Conservation (phyloP, 2,797 vertebrate genomes). For the Rousettus madagascariensis region DNA sequence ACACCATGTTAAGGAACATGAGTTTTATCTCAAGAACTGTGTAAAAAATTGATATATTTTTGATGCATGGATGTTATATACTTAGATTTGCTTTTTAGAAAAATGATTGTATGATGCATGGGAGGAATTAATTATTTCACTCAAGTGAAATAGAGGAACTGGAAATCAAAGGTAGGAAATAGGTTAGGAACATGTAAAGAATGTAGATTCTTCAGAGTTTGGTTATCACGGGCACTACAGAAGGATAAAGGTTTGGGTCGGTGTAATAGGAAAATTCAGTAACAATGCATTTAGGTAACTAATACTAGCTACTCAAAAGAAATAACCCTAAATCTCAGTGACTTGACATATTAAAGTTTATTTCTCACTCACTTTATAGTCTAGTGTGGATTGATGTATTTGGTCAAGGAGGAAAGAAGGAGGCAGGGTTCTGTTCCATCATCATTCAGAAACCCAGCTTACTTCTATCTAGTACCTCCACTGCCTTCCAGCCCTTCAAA, state of each 20-base stretch:
- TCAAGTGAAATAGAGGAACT: neutral
- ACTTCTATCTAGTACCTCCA: neutral
- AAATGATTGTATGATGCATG: neutral
- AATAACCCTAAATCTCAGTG: neutral
- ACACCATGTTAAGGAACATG: neutral
- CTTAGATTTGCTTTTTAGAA: neutral
- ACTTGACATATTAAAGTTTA: neutral
- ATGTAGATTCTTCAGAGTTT: neutral
- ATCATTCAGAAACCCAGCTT: neutral
- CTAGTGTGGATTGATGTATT: neutral
- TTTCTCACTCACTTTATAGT: neutral
- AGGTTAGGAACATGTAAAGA: neutral
- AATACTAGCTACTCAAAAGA: neutral
- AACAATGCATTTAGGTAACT: slow-evolving; percentile 12
- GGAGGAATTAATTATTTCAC: slow-evolving; percentile 31
- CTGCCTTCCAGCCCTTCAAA: neutral
- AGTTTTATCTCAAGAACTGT: slow-evolving; percentile 8
- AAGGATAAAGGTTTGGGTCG: neutral
- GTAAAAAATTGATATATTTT: neutral
- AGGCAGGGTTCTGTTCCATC: neutral
- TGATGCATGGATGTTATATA: neutral
- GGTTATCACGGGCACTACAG: neutral
- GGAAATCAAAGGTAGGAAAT: neutral
- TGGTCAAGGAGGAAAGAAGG: neutral
- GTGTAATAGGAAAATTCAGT: neutral